Base-by-base conservation (phyloP, 2,113 vertebrate species). In the Nicator chloris region DNA sequence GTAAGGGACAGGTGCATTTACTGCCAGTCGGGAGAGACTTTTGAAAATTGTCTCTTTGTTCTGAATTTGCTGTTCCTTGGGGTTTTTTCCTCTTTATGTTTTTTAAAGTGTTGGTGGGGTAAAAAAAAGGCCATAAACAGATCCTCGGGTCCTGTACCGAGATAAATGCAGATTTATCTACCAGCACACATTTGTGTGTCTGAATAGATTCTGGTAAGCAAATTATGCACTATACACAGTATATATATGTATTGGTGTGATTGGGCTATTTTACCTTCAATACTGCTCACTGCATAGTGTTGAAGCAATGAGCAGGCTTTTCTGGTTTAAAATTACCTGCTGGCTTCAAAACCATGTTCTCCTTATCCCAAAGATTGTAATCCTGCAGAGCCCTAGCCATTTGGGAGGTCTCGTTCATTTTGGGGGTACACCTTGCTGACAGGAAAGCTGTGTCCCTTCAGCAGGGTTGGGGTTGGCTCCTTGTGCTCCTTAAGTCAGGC, bases 61-160 rank as follows among this genome's bases (percentile, higher is more conserved):
- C 21, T 33, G 60, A 78, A 54, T 57, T 82, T 85, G 11, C 31
- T 6, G 5, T 84, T 85, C 33, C 13, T 39, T 73, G 26, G 9
- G 7, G 0, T 2, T 16, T 64, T 60, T 5, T 13, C 6, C 23
- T 22, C 10, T n/a, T 16, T n/a, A 33, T 50, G 16, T 40, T 72
- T 69, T 45, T 61, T 40, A n/a, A 4, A 30, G 30, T 15, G 3
- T 42, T 68, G n/a, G 3, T 69, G 31, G 16, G 26, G 28, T 87
- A 64, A 71, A 69, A 69, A 57, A 71, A 57, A n/a, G n/a, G 39
- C 13, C 24, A 15, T 28, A 69, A 86, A 42, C 6, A 86, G 33
- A 63, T 61, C 13, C 27, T 33, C 15, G 40, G 31, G 44, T 72
- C 7, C 3, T 28, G 10, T 50, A 49, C 9, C 7, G 9, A 85